A percentile compares a stretch with the other conserved stretches of the same genome.
These are phyloP conservation scores for Sisyra terminalis DNA, from an alignment of 2,888 invertebrate genomes.

Conservation along the genomic window DNA sequence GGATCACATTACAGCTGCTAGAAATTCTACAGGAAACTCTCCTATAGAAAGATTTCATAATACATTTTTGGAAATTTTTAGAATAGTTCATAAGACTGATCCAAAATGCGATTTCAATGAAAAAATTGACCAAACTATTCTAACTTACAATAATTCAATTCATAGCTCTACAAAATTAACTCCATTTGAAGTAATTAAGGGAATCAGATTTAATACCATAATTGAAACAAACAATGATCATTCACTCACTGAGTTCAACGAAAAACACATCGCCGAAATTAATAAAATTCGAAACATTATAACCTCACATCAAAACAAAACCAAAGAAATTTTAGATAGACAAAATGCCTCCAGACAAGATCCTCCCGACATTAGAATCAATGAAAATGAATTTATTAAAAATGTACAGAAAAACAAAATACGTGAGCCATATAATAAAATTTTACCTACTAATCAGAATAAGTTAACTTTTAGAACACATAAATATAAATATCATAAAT, in stretches of 20 bases:
- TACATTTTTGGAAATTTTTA: constrained; percentile 7
- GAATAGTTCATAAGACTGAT: neutral
- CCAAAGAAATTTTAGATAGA: neutral
- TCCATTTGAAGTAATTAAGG: neutral
- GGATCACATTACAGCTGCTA: constrained; percentile 11
- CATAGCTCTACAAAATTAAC: neutral
- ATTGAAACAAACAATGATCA: too few species aligned
- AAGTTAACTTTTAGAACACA: neutral
- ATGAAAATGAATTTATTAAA: neutral
- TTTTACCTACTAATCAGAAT: neutral
- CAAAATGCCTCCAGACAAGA: neutral
- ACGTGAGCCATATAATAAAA: neutral
- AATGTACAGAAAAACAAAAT: neutral
- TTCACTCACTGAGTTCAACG: neutral
- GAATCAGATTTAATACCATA: neutral
- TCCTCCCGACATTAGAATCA: neutral
- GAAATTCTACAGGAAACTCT: constrained; percentile 13
- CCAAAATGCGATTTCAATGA: neutral
- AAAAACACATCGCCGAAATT: neutral
- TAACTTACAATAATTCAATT: neutral
- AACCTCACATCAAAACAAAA: neutral
- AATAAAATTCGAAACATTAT: neutral
- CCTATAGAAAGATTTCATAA: constrained; percentile 13
- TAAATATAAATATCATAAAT: neutral
- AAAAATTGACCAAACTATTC: neutral